Base-by-base conservation (phyloP, 1,140 invertebrate genomes). In the Alviniconcha marisindica region DNA sequence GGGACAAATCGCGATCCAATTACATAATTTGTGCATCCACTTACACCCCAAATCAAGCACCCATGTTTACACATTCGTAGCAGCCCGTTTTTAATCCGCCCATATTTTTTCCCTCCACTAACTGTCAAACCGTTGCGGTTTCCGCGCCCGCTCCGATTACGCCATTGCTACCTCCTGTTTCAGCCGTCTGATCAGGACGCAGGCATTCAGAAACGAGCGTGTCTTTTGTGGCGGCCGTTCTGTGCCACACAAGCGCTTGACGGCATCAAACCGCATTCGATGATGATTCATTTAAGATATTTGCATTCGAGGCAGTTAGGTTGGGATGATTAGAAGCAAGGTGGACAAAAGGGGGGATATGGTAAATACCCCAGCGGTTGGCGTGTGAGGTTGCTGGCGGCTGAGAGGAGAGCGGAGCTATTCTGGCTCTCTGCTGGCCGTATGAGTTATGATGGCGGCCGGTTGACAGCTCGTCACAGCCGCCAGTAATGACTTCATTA, bases 231-330 rank as follows among this genome's bases (percentile, higher is more conserved):
- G 18, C 7, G 44, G 5, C 7, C 18, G 44, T 48, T 48, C 18
- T 48, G 44, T 48, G 5, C 44, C 44, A 48, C 44, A 18, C 5
- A 5, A 10, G 44, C 60, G 24, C 24, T 63, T 48, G 44, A 76
- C 73, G 73, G 44, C 44, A 76, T 51, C 73, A 76, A 28, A 54
- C 73, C 44, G 44, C 73, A 76, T 51, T 51, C 21, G 21, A 76
- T 76, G 73, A 51, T 76, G 73, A 76, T 76, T 76, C 73, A 76
- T 63, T 63, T 63, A 76, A 76, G 73, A 76, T 76, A 76, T 76
- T 76, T 40, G 73, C 71, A 74, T 74, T 74, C 4, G 60, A 63
- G 7, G 60, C 28, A n/a, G 60, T n/a, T 7, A 31, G 7, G 60
- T 7, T 31, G 60, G 24, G 24, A 10, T 10, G 24, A 14, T 63